A percentile compares a stretch with the other conserved stretches of the same genome.
These are phyloP conservation scores for Notoglanidium macrostoma DNA, from an alignment of 2,797 vertebrate species.

Conservation along the genomic window DNA sequence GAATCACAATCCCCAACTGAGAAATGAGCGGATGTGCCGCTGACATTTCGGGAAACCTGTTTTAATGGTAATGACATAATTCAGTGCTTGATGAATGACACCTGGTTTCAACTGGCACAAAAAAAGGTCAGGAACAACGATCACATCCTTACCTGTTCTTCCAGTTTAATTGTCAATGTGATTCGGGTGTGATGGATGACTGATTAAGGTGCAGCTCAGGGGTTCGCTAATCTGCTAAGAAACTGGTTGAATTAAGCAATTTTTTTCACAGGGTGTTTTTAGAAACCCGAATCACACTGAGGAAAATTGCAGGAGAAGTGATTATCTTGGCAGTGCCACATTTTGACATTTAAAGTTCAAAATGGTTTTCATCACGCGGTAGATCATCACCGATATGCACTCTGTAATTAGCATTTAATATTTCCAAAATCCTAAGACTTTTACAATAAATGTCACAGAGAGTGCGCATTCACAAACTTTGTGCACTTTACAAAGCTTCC, in stretches of 20 bases:
- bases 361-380: conserved; percentile 5
- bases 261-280: conserved; percentile 5
- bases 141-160: conserved; percentile 67
- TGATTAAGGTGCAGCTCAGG: conserved; percentile 46
- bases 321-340: neutral
- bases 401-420: conserved; percentile 4
- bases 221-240: conserved; percentile 37
- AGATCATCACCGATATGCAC: conserved; percentile 13
- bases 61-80: conserved; percentile 70
- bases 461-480: neutral
- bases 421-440: neutral
- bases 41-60: conserved; percentile 76
- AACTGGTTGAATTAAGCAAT: conserved; percentile 16
- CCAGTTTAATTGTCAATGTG: conserved; percentile 68
- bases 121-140: conserved; percentile 70
- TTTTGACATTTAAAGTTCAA: conserved; percentile 39
- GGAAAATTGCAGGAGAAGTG: conserved; percentile 7
- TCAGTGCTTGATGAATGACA: conserved; percentile 71
- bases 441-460: conserved; percentile 1
- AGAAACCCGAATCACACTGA: neutral
- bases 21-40: conserved; percentile 69
- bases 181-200: conserved; percentile 65
- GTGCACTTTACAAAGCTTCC: neutral
- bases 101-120: conserved; percentile 67
- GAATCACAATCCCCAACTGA: conserved; percentile 73